Evolutionary conservation across 2,888 invertebrate species (phyloP).

Genomic region (Chaetoderma sp.): DNA sequence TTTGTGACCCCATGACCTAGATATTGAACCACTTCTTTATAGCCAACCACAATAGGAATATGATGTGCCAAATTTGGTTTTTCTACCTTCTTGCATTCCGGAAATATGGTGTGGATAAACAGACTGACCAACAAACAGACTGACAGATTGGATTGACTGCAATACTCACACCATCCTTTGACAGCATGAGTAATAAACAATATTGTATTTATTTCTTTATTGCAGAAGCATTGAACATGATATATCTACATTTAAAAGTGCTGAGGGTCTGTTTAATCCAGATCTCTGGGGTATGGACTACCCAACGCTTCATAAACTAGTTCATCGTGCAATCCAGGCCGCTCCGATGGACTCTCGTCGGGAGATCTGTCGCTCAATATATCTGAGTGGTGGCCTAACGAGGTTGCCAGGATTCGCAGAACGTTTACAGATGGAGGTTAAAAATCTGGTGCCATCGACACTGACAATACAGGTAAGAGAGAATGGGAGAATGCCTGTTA

Average conservation of each 20-base stretch:
- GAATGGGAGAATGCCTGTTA: no score
- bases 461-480: constrained; percentile 71
- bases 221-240: constrained; percentile 68
- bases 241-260: constrained; percentile 69
- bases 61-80: no score
- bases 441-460: constrained; percentile 72
- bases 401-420: constrained; percentile 74
- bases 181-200: no score
- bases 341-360: constrained; percentile 75
- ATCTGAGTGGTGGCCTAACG: constrained; percentile 73
- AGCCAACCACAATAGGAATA: no score
- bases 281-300: constrained; percentile 74
- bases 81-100: no score
- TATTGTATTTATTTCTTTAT: no score
- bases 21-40: no score
- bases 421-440: constrained; percentile 72
- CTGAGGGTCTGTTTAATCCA: constrained; percentile 73
- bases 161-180: no score
- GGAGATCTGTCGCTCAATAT: constrained; percentile 74
- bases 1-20: no score
- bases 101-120: no score
- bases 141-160: no score
- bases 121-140: no score
- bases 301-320: constrained; percentile 73
- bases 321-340: constrained; percentile 73